phyloP scores from a whole-genome alignment of 2,113 vertebrate genomes.

The Perca flavescens region DNA sequence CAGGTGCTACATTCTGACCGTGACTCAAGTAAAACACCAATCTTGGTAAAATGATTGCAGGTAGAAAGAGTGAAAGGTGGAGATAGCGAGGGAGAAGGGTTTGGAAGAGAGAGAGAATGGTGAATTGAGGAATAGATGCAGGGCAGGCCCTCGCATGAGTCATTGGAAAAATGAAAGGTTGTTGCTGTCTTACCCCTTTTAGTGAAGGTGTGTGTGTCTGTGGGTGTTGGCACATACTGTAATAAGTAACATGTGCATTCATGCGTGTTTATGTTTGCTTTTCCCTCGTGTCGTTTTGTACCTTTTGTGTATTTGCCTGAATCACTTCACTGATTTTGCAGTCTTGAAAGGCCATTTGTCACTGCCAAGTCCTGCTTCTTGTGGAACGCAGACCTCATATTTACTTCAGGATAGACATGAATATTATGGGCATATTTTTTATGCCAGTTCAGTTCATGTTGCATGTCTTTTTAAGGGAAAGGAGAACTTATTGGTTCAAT shows the following conservation, averaged over 20 bases:
- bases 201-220: constrained; percentile 30
- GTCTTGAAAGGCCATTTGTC: constrained; percentile 48
- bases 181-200: constrained; percentile 22
- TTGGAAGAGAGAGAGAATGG: not conserved
- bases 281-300: constrained; percentile 47
- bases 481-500: not conserved
- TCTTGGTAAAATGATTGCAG: constrained; percentile 16
- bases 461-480: not conserved
- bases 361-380: constrained; percentile 1
- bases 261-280: constrained; percentile 41
- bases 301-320: constrained; percentile 50
- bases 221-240: constrained; percentile 23
- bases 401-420: constrained; percentile 1
- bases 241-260: constrained; percentile 38
- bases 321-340: constrained; percentile 45
- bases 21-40: constrained; percentile 36
- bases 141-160: constrained; percentile 28
- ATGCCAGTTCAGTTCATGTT: not conserved
- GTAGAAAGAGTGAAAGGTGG: not conserved
- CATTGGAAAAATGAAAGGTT: constrained; percentile 36
- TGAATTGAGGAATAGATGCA: constrained; percentile 21
- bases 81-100: not conserved
- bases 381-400: constrained; percentile 12
- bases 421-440: constrained; percentile 1
- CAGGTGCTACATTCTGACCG: constrained; percentile 18